Base-by-base conservation (phyloP, 1,140 invertebrate species). In the Andricus grossulariae region DNA sequence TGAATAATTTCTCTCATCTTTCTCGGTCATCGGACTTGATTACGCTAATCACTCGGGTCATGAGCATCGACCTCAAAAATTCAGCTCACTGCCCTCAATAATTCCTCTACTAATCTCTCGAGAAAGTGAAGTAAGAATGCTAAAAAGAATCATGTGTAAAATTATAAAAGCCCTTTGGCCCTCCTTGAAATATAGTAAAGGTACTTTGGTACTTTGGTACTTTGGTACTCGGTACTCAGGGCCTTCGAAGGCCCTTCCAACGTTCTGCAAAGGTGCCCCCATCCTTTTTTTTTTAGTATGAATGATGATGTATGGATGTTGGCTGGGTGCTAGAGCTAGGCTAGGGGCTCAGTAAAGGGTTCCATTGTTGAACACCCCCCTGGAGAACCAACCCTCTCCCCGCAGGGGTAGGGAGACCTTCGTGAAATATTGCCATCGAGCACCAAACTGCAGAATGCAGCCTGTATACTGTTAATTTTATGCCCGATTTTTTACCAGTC, bases 271-370 rank as follows among this genome's bases (percentile, higher is more conserved):
- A 81, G 82, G 82, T 83, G 78, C 80, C 75, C 75, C 78, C 74
- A 80, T 79, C 85, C 81, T 85, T 88, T 88, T 88, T n/a, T 85
- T 86, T 85, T 80, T 83, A 80, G 66, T 88, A 90, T 88, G 90
- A 90, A 90, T 90, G 89, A 90, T 90, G 89, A 90, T 90, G 89
- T 90, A 90, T 91, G 88, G 89, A 89, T 90, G 89, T 89, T 90
- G 89, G 88, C 85, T 88, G 87, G 88, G 86, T 83, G 84, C 86
- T 88, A 86, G 88, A 89, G 84, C 86, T 88, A 86, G 88, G 89
- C 86, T 88, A 86, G 88, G 89, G 88, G 89, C 89, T 89, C 82
- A 88, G 88, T 90, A 90, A 90, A 90, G 89, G 89, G 89, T 90
- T 90, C 89, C 81, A 90, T 90, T 90, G 89, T 90, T 88, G 77